Base-by-base conservation (phyloP, 2,113 vertebrate genomes). In the Proteles cristata region DNA sequence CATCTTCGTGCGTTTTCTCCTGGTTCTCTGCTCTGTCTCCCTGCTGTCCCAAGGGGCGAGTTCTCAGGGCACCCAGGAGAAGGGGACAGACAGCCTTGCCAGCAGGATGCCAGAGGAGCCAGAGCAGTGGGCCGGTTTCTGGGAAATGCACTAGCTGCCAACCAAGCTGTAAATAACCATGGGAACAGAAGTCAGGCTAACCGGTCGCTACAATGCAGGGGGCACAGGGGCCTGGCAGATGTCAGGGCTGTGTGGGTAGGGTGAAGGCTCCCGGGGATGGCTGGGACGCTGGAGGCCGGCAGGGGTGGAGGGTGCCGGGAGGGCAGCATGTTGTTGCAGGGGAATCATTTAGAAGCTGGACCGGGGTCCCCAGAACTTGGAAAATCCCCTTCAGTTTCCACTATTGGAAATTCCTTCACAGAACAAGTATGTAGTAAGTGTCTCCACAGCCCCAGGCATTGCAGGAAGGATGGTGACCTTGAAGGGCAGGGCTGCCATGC, bases 181-280 rank as follows among this genome's bases (percentile, higher is more conserved):
- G 94, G 96, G 94, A 83, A 97, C 74, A 35, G 88, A 93, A 69
- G 55, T 66, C 63, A 81, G 69, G 87, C 83, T 93, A 93, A 83
- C 33, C 33, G 65, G 82, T 35, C 61, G 17, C 73, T 83, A 12
- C 33, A 69, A 53, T 79, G 84, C 31, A 11, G 81, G 50, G 77
- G 96, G 25, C 50, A 35, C 79, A 74, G 84, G 43, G 86, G 55
- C 74, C n/a, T 17, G 63, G 74, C 39, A 55, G 81, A 16, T n/a
- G 69, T 65, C n/a, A 58, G 81, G 74, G n/a, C 26, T 17, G 4
- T 17, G 48, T 17, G 43, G 26, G 23, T 5, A 25, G 55, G 82
- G 66, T 2, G 65, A 83, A 80, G 68, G 39, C 33, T 81, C 65
- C 15, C 2, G 16, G n/a, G 28, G 26, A 28, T 7, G 45, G n/a